Conservation (phyloP, 2,797 vertebrate genomes). For the Linurgus olivaceus region DNA sequence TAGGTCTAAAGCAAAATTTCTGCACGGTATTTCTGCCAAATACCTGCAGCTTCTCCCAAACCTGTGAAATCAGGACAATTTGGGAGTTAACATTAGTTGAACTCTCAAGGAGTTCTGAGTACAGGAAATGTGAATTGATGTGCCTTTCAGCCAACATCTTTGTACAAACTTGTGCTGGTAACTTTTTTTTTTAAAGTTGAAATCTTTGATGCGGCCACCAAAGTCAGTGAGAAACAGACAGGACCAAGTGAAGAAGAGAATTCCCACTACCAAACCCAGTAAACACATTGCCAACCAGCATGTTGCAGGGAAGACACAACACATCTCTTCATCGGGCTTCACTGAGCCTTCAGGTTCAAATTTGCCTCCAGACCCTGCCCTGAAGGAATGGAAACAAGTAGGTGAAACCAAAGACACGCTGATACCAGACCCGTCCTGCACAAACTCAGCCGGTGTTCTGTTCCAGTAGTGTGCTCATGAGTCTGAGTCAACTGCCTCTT, state of each 20-base stretch:
- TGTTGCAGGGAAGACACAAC: not conserved
- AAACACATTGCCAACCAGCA: not conserved
- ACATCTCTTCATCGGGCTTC: not conserved
- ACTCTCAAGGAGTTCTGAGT: not conserved
- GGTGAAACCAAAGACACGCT: not conserved
- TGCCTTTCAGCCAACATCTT: not conserved
- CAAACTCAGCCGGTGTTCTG: not conserved
- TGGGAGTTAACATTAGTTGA: not conserved
- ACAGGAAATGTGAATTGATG: not conserved
- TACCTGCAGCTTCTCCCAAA: not conserved
- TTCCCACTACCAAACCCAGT: not conserved
- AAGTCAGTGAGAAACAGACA: slow-evolving; percentile 57
- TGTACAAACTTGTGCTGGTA: not conserved
- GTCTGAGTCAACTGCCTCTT: not conserved
- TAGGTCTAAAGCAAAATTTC: not conserved
- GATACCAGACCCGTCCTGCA: fast-evolving
- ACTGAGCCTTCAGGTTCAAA: slow-evolving; percentile 67
- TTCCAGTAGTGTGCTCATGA: not conserved
- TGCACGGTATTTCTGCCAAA: not conserved
- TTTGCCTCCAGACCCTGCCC: slow-evolving; percentile 51
- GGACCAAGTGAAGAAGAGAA: not conserved
- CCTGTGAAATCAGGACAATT: not conserved
- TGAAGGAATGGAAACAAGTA: slow-evolving; percentile 89
- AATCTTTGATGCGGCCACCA: slow-evolving; percentile 87
- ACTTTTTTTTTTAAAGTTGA: slow-evolving; percentile 77